Evolutionary conservation across 2,113 vertebrate genomes (phyloP), one percentile per base, ranked within the genome.

Genomic region (Hydrolagus affinis): DNA sequence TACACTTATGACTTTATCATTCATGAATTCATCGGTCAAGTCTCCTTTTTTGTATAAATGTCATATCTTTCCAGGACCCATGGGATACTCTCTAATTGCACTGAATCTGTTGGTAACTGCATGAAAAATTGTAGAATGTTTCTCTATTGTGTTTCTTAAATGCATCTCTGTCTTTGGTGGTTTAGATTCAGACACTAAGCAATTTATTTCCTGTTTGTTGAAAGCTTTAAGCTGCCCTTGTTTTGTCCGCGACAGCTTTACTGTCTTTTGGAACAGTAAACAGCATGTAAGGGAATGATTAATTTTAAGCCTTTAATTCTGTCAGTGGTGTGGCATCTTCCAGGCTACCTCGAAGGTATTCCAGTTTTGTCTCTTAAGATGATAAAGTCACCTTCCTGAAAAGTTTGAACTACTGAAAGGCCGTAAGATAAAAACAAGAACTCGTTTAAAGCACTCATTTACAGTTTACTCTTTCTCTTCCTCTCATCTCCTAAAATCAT

Each of bases 201-300:
- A 89, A 95, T 97, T 97, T 95, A 94, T 96, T 96, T 97, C 93
- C 93, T 94, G 92, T 94, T 95, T 95, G 94, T 94, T 95, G 90
- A 92, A 94, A 94, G 95, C 95, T 96, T 90, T 93, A 89, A 94
- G 94, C 93, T 93, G 93, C 94, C 93, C 90, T 88, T 91, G 91
- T 92, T 91, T 88, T 91, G 91, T 83, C 93, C 91, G 92, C 90
- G 88, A 89, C 85, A 93, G 92, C 95, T 95, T 95, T 95, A 96
- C 92, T 91, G 90, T 92, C 89, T 91, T 90, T 88, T 85, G 88
- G 2, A 66, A 83, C 88, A 89, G 93, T 92, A 94, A 90, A 95
- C 96, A 94, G 95, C 95, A 96, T 96, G 94, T 94, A 92, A 96
- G 86, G 89, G 90, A 91, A 85, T 90, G 91, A 94, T 94, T 94